Evolutionary conservation across 2,888 invertebrate genomes (phyloP).

Genomic region (Cantharis flavilabris): DNA sequence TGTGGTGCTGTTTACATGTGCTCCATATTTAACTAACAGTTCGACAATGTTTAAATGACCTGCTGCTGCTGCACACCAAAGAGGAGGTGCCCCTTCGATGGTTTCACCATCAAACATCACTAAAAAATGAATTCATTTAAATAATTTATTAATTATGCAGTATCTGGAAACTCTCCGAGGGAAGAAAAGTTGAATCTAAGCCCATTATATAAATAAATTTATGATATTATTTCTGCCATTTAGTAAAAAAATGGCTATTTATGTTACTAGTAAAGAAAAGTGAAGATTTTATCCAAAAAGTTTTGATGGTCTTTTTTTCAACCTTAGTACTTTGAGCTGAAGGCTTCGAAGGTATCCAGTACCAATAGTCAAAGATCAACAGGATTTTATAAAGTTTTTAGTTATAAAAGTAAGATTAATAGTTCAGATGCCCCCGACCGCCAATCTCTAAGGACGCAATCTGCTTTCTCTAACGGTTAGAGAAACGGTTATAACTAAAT

Average conservation of each 20-base stretch:
- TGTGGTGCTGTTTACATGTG: conserved; percentile 93
- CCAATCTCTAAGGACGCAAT: too few species aligned
- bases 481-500: too few species aligned
- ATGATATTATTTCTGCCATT: too few species aligned
- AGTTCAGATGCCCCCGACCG: too few species aligned
- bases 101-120: conserved; percentile 97
- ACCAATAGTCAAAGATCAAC: not conserved
- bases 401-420: not conserved
- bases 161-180: not conserved
- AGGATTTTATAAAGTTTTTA: not conserved
- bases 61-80: conserved; percentile 98
- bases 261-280: too few species aligned
- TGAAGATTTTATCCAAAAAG: too few species aligned
- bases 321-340: too few species aligned
- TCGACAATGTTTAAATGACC: conserved; percentile 88
- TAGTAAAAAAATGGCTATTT: too few species aligned
- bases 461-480: too few species aligned
- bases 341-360: too few species aligned
- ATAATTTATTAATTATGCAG: not conserved
- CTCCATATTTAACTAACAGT: conserved; percentile 81
- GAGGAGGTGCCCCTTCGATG: conserved; percentile 93
- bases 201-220: too few species aligned
- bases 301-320: too few species aligned
- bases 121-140: conserved; percentile 48
- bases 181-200: not conserved